phyloP scores from a whole-genome alignment of 2,888 invertebrate species.

The Eristalinus aeneus region DNA sequence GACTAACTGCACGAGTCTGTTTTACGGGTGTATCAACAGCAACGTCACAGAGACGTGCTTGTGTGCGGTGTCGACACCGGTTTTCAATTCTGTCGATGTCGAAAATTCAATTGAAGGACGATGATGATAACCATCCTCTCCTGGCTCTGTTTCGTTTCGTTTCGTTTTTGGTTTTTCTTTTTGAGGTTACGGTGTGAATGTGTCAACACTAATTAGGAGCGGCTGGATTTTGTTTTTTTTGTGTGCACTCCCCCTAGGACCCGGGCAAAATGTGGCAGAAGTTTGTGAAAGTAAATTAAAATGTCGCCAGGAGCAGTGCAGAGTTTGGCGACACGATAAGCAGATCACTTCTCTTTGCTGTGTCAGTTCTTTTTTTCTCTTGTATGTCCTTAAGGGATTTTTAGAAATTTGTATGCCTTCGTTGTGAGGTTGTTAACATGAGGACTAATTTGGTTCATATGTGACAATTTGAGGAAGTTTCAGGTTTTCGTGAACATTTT shows the following conservation, averaged over 20 bases:
- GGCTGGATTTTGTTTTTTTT: background rate
- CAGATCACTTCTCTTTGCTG: background rate
- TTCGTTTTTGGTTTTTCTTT: background rate
- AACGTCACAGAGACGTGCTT: background rate
- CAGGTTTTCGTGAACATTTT: too few relatives aligned
- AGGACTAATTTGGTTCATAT: background rate
- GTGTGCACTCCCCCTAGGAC: background rate
- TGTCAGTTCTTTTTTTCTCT: background rate
- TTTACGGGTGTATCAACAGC: background rate
- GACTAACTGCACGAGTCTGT: background rate
- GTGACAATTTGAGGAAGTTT: background rate
- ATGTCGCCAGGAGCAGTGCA: background rate
- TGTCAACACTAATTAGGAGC: conserved; percentile 20
- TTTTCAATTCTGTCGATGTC: conserved; percentile 3
- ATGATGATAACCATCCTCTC: background rate
- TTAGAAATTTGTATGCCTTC: background rate
- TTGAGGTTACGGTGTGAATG: background rate
- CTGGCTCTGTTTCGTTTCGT: background rate
- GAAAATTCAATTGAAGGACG: conserved; percentile 31
- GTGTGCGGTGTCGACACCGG: background rate
- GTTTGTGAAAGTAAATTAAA: conserved; percentile 2
- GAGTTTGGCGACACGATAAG: background rate
- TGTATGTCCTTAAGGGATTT: background rate
- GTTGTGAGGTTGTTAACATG: background rate
- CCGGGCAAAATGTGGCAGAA: background rate